Evolutionary conservation across 2,888 invertebrate species (phyloP), one percentile per base, ranked within the genome.

Genomic region (Tipula lateralis): DNA sequence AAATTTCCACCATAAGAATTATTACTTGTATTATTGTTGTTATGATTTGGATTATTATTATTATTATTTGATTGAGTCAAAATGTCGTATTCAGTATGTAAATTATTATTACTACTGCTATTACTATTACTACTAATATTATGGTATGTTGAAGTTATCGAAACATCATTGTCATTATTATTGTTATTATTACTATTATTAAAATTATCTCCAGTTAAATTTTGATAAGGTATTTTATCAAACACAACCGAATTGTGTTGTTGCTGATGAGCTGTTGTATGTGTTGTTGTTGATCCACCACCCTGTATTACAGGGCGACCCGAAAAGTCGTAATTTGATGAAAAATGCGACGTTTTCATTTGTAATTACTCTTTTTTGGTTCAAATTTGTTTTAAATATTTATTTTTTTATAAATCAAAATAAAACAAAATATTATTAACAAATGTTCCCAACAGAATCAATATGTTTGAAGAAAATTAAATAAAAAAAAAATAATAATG

Each of bases 281-380:
- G 83, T 86, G 82, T 85, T 86, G 84, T 87, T 85, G 24, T 19
- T 84, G 83, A 80, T 85, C 81, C 86, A 86, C 86, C 87, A 86
- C 88, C 87, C 87, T 87, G 86, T 86, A 87, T 85, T 86, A 86
- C 85, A 86, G 87, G 87, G 87, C 87, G 88, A 88, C 87, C 87
- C 86, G 87, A 86, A 86, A 88, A 87, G 87, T 88, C 88, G 87
- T 87, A 87, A 86, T 87, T 87, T 86, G 87, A 87, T 87, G 86
- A 87, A 86, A 87, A 87, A 87, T 87, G 87, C 87, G 87, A 87
- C 87, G 87, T 87, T 88, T 88, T 88, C 88, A 88, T 88, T 87
- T 87, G 87, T 86, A 84, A 85, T 86, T 84, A 83, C 84, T 85
- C 32, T 82, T 82, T 82, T 83, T 34, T 83, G 19, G 30, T 83